Base-by-base conservation (phyloP, 2,888 invertebrate species). In the Matsumyia berberina region DNA sequence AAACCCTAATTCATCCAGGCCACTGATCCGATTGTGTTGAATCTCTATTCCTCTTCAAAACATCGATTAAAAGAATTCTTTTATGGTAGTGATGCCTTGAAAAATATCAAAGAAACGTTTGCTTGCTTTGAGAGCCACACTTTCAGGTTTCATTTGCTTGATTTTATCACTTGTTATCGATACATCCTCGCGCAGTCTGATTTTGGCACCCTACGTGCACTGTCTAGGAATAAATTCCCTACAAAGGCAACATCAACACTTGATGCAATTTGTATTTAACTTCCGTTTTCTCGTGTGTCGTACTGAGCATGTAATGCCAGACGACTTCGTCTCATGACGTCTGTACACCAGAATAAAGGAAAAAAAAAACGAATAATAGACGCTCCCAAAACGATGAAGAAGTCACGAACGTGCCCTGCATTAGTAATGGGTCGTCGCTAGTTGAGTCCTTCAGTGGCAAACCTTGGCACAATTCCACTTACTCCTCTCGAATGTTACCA, bases 331-430 rank as follows among this genome's bases (percentile, higher is more conserved):
- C 33, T 7, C 12, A 44, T 33, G 17, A 44, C 44, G 2, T 35
- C n/a, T 17, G 9, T 15, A 29, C 39, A 70, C 15, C 8, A 3
- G 35, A 44, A 4, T 49, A 49, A 29, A 42, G 31, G 11, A 29
- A 35, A 19, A 49, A 57, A 37, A 64, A 55, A 35, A 29, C 9
- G 12, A 46, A 70, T 37, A 70, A 44, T 15, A 55, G 15, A 66
- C 46, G 12, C 46, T 74, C 12, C 35, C 37, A 42, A 67, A 58
- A 58, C 66, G 42, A 67, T 58, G 49, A 67, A 67, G 39, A 58
- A 76, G 67, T 76, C 58, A 67, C 67, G 58, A 66, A 76, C 76
- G 58, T 76, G 76, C 39, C 76, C 58, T 67, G 58, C 67, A 67
- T 76, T 67, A 33, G 35, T 51, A 51, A 67, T 58, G 51, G 31